Evolutionary conservation across 64 coral and sea anemone species (phyloP), one percentile per base, ranked within the genome.

Genomic region (Stylophora pistillata): DNA sequence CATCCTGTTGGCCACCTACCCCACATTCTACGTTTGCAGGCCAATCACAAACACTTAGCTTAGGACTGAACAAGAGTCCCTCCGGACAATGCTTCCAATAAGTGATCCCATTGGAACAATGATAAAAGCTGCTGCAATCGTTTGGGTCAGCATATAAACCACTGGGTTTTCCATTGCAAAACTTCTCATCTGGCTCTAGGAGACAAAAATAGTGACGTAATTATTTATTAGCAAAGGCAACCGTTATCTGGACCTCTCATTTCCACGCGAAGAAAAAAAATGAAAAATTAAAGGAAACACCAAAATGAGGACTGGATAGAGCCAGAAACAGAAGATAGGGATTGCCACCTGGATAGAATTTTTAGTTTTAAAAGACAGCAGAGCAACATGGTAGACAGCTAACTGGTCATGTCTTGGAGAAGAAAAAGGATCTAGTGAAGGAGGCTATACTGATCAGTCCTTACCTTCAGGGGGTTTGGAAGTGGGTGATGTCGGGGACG

Each of bases 41-140:
- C 62, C 52, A 82, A 71, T 90, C 88, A 61, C 88, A 90, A 60
- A 81, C 53, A 16, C 82, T 81, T 5, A 23, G 56, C 15, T 57
- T 23, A 18, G 88, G 63, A 29, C 61, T 90, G 41, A 82, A 90
- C 10, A 73, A n/a, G 16, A 73, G 41, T 47, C 88, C 88, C 41
- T 30, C 47, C 13, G 77, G 77, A 56, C 88, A 90, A 31, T 80
- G 70, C 28, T 60, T 66, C 53, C 63, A 63, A 17, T 56, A 90
- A 1, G 64, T 80, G 9, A 63, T 72, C 0, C 88, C 88, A 15
- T 82, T 30, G 27, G 28, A 34, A 81, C 88, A 90, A 10, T 90
- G 78, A 55, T 81, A 78, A 18, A 90, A 90, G 10, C 68, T 77
- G 16, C 26, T 27, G 28, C 77, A 90, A 55, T 90, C 88, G 53